These are phyloP conservation scores for Hyposmocoma kahamanoa DNA, from an alignment of 1,140 invertebrate genomes.

Conservation along the genomic window DNA sequence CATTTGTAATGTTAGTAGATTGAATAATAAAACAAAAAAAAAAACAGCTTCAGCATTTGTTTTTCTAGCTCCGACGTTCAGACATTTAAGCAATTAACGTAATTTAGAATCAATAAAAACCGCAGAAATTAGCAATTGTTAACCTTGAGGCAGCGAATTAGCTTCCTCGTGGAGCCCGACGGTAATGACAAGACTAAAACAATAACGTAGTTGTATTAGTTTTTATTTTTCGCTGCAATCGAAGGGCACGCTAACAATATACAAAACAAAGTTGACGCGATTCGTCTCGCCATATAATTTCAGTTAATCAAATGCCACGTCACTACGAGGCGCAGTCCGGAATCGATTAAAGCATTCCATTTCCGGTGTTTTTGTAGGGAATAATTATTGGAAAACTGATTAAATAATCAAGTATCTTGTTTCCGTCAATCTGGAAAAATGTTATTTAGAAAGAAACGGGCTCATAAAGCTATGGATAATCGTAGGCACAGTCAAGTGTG, in stretches of 20 bases:
- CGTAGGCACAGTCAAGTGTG: constrained; percentile 63
- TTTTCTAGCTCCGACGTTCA: neutral
- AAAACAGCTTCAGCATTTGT: neutral
- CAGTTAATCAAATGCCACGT: constrained; percentile 55
- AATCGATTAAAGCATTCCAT: constrained; percentile 64
- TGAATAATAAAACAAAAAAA: neutral
- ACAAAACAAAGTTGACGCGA: constrained; percentile 56
- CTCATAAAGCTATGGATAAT: constrained; percentile 57
- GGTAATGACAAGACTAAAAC: constrained; percentile 69
- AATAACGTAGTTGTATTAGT: constrained; percentile 62
- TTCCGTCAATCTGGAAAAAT: constrained; percentile 49
- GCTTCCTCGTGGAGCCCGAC: constrained; percentile 59
- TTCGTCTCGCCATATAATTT: constrained; percentile 67
- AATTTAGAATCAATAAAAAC: constrained; percentile 31
- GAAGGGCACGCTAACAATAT: constrained; percentile 64
- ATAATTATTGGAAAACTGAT: constrained; percentile 61
- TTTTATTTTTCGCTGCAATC: constrained; percentile 58
- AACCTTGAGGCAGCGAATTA: constrained; percentile 57
- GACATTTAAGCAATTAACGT: constrained; percentile 4
- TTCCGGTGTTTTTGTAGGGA: constrained; percentile 61
- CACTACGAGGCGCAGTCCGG: constrained; percentile 42
- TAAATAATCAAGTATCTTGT: constrained; percentile 56
- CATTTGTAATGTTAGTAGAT: neutral
- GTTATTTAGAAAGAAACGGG: constrained; percentile 46
- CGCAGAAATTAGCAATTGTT: constrained; percentile 40